A percentile compares a stretch with the other conserved stretches of the same genome.
Conservation (phyloP, 2,113 vertebrate genomes). For the Sander vitreus region DNA sequence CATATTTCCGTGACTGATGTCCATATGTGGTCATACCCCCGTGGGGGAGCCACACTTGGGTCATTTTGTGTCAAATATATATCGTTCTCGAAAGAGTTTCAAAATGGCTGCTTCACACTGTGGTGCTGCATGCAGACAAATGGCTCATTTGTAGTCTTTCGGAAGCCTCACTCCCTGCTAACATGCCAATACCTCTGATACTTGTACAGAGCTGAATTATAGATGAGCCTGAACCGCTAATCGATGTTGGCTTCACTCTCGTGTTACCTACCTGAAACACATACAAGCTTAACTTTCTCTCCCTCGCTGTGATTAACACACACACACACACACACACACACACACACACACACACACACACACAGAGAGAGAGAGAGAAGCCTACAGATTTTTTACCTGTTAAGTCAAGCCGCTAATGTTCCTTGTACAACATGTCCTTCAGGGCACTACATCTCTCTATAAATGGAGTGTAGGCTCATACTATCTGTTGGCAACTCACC, state of each 20-base stretch:
- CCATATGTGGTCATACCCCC: conserved; percentile 6
- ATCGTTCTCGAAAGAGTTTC: not conserved
- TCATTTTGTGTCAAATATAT: conserved; percentile 2
- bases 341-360: no score
- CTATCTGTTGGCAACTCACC: not conserved
- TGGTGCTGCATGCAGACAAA: conserved; percentile 11
- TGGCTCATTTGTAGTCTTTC: conserved; percentile 44
- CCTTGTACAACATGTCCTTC: no score
- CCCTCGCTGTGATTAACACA: not conserved
- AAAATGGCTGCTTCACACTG: conserved; percentile 31
- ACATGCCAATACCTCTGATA: conserved; percentile 59
- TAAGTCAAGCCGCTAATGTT: no score
- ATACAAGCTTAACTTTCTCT: conserved; percentile 6
- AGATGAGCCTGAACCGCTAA: conserved; percentile 60
- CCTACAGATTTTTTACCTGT: no score
- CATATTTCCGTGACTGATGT: conserved; percentile 59
- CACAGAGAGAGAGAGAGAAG: no score
- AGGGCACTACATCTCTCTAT: no score
- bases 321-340: not conserved
- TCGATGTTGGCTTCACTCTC: conserved; percentile 43
- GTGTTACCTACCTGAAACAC: conserved; percentile 32
- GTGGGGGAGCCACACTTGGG: no score
- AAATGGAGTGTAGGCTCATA: not conserved
- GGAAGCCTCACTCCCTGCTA: conserved; percentile 2
- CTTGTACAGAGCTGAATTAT: conserved; percentile 66